Evolutionary conservation across 2,888 invertebrate genomes (phyloP), one percentile per base, ranked within the genome.

Genomic region (Drosophila mercatorum): DNA sequence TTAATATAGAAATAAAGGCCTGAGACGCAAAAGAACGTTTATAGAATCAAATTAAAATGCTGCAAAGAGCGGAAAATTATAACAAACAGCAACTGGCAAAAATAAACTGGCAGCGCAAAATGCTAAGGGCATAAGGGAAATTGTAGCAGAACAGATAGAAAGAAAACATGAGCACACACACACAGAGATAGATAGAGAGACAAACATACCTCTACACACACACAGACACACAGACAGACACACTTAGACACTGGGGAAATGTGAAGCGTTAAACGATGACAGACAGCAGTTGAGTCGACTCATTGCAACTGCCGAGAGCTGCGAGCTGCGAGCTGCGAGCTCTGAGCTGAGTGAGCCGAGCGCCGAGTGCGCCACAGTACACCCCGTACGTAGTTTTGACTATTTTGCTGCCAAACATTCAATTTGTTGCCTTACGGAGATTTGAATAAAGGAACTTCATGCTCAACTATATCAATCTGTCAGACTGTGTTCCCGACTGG

Each of bases 21-120:
- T 44, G 72, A 67, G 36, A 53, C 41, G 61, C 61, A 75, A 81
- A 61, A 36, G 68, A 80, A 69, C 72, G 76, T 74, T 77, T 72
- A 72, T 75, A 75, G 79, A 90, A 90, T 90, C 86, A 90, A 91
- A 90, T 90, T 91, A 91, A 90, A 90, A 90, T 81, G 68, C 89
- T 88, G 88, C 83, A 90, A 90, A 83, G 70, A 90, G 82, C 87
- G 91, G 89, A 90, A 91, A 91, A 90, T 91, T 90, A 91, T 88
- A 77, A 79, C 85, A 85, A 88, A 85, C 82, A 81, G 70, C 57
- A 62, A 77, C 58, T 67, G 67, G 56, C 56, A 71, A 70, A 63
- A 74, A 82, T 55, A 72, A 72, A 70, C 49, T 57, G 59, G 40
- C 66, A 72, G 59, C 62, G 70, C 52, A 76, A 66, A 75, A 70